phyloP scores from a whole-genome alignment of 2,113 vertebrate species.

The Desmodus rotundus region DNA sequence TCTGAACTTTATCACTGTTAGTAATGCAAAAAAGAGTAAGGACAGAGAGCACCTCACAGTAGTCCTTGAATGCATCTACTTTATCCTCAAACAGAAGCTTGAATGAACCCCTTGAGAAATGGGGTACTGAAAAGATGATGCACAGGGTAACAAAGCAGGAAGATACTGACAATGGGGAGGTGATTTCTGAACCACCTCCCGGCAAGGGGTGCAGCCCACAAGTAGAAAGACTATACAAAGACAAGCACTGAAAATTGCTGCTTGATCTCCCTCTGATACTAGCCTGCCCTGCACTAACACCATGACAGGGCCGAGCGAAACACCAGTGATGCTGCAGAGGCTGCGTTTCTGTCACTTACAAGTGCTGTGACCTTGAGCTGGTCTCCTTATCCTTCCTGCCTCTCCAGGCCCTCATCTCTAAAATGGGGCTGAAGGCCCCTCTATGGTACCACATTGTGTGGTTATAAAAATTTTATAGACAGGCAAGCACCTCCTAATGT shows the following conservation, averaged over 20 bases:
- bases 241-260: not conserved
- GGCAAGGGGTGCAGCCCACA: conserved; percentile 65
- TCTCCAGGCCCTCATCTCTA: not conserved
- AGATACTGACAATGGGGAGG: conserved; percentile 43
- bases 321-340: not conserved
- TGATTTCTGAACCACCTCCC: conserved; percentile 74
- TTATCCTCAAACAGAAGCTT: not conserved
- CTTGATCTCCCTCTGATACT: not conserved
- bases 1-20: not conserved
- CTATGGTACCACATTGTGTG: not conserved
- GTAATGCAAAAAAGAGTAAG: not conserved
- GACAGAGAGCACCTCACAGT: not conserved
- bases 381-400: not conserved
- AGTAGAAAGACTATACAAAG: conserved; percentile 34
- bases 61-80: not conserved
- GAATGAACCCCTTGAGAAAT: conserved; percentile 41
- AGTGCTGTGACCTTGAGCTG: conserved; percentile 62
- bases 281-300: not conserved
- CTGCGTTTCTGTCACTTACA: not conserved
- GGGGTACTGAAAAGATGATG: not conserved
- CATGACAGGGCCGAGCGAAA: not conserved
- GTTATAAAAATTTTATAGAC: not conserved
- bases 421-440: not conserved
- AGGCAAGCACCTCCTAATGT: not conserved
- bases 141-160: conserved; percentile 73